phyloP scores from a whole-genome alignment of 2,888 invertebrate genomes.

The Cataglyphis cursor region DNA sequence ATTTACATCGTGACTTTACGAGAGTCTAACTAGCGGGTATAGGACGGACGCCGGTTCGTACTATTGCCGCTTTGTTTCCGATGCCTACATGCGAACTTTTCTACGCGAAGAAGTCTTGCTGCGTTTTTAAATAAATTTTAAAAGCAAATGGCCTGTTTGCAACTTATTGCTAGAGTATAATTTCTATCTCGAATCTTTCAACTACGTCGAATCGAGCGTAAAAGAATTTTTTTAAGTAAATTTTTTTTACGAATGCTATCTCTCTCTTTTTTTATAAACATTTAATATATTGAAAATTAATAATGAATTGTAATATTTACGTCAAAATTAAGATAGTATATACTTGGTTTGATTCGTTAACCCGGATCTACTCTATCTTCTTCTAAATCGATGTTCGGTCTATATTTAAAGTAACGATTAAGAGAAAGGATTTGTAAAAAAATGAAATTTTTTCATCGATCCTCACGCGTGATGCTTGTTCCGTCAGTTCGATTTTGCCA shows the following conservation, averaged over 20 bases:
- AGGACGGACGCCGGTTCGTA: slow-evolving; percentile 67
- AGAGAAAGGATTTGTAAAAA: neutral
- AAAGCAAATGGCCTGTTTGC: neutral
- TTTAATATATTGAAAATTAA: no score
- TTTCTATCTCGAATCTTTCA: neutral
- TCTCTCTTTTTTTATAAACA: neutral
- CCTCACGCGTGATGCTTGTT: neutral
- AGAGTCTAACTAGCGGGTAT: slow-evolving; percentile 86
- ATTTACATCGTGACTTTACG: slow-evolving; percentile 86
- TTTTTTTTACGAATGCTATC: neutral
- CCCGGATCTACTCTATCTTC: no score
- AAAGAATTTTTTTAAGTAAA: neutral
- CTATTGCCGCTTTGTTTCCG: slow-evolving; percentile 70
- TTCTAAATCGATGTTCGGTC: no score
- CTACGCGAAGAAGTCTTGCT: slow-evolving; percentile 16
- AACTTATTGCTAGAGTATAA: neutral
- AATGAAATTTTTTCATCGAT: neutral
- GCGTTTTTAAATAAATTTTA: neutral
- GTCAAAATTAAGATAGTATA: no score
- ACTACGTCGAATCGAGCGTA: neutral
- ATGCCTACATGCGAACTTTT: slow-evolving; percentile 76
- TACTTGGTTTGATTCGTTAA: no score
- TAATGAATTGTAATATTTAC: no score
- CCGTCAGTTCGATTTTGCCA: slow-evolving; percentile 21
- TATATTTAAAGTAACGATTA: no score